Conservation (phyloP, 2,113 vertebrate genomes). For the Mirounga angustirostris region DNA sequence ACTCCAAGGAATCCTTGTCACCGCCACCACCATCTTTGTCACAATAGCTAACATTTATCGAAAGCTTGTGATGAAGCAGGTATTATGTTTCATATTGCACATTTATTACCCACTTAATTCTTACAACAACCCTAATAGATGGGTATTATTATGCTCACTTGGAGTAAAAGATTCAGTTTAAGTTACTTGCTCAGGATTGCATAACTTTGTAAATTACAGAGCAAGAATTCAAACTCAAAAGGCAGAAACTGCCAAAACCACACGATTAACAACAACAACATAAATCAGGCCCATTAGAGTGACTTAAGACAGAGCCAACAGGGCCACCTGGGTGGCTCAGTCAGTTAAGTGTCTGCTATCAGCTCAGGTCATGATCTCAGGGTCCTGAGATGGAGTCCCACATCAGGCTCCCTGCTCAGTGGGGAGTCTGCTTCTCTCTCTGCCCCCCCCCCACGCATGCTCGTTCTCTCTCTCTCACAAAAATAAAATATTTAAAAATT, state of each 20-base stretch:
- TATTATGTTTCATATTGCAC: background rate
- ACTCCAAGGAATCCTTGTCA: background rate
- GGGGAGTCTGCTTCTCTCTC: background rate
- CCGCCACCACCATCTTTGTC: background rate
- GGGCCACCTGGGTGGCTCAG: background rate
- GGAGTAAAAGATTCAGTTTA: background rate
- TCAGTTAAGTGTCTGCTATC: background rate
- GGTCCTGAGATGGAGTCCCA: background rate
- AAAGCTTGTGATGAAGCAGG: background rate
- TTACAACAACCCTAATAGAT: background rate
- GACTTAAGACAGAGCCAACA: background rate
- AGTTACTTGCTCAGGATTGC: slow-evolving; percentile 1
- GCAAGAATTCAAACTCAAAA: slow-evolving; percentile 10
- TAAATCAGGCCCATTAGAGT: background rate
- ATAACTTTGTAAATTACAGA: background rate
- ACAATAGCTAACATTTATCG: background rate
- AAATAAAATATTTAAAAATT: background rate
- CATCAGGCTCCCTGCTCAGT: too few relatives aligned
- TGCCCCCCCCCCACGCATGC: background rate
- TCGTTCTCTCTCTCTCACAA: background rate
- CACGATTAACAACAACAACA: background rate
- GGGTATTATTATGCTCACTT: slow-evolving; percentile 3
- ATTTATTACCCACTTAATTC: slow-evolving; percentile 17
- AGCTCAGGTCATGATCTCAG: background rate
- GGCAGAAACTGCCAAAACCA: background rate